Percentiles rank a stretch among this genome's conserved stretches.
Evolutionary conservation across 2,888 invertebrate genomes (phyloP).

Genomic region (Brachypalpus laphriformis): DNA sequence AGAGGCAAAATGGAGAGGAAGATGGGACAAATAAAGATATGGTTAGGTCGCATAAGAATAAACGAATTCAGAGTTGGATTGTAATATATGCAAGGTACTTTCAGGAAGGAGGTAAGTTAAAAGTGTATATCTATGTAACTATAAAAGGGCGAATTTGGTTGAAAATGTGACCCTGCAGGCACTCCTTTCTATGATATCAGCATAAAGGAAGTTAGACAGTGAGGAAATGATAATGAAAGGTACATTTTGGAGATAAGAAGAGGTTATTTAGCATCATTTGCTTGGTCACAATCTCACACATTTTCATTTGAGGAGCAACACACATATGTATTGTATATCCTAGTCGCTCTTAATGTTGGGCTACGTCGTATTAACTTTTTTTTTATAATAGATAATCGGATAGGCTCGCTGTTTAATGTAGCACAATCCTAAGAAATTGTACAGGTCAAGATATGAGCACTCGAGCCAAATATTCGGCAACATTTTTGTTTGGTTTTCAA

Average conservation of each 20-base stretch:
- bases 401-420: no score
- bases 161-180: background rate
- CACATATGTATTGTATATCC: no score
- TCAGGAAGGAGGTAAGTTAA: background rate
- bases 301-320: no score
- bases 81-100: constrained; percentile 1
- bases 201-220: background rate
- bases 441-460: no score
- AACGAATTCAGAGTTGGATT: background rate
- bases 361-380: no score
- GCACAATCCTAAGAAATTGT: no score
- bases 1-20: background rate
- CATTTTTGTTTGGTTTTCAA: no score
- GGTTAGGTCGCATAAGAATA: background rate
- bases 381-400: no score
- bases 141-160: background rate
- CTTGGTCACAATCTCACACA: background rate
- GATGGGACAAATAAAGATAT: background rate
- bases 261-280: background rate
- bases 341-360: no score
- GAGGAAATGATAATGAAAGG: background rate
- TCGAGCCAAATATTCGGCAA: no score
- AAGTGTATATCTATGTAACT: background rate
- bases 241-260: background rate
- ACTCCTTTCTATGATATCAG: background rate